A percentile compares a stretch with the other conserved stretches of the same genome.
Evolutionary conservation across 2,113 vertebrate genomes (phyloP).

Genomic region (Tylochromis polylepis): DNA sequence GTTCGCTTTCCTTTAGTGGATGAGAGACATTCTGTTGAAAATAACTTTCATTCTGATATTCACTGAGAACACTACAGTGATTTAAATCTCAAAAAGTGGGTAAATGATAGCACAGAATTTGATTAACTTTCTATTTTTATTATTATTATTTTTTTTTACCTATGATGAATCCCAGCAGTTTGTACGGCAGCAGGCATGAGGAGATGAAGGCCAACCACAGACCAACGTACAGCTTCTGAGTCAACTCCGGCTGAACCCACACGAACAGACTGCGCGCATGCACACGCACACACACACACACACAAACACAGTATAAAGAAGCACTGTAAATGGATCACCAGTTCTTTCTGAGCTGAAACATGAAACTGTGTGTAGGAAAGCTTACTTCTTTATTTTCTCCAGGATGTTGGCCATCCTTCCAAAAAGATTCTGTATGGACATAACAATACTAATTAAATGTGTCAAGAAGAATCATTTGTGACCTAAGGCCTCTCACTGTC

Average conservation of each 20-base stretch:
- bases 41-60: not conserved
- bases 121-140: not conserved
- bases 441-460: not conserved
- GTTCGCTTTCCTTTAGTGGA: not conserved
- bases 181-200: slow-evolving; percentile 92
- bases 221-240: slow-evolving; percentile 90
- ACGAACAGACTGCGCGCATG: slow-evolving; percentile 87
- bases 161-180: slow-evolving; percentile 85
- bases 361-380: not conserved
- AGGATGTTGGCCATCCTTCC: slow-evolving; percentile 96
- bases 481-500: not conserved
- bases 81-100: not conserved
- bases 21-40: not conserved
- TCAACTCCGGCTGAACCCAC: slow-evolving; percentile 95
- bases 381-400: slow-evolving; percentile 98
- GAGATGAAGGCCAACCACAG: slow-evolving; percentile 89
- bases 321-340: not conserved
- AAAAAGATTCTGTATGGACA: slow-evolving; percentile 85
- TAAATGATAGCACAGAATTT: not conserved
- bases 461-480: not conserved
- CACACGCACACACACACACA: not conserved
- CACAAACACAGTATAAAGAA: not conserved
- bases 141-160: slow-evolving; percentile 66
- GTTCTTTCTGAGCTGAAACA: not conserved
- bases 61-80: not conserved